Conservation (phyloP, 2,888 invertebrate species). For the Blera fallax region DNA sequence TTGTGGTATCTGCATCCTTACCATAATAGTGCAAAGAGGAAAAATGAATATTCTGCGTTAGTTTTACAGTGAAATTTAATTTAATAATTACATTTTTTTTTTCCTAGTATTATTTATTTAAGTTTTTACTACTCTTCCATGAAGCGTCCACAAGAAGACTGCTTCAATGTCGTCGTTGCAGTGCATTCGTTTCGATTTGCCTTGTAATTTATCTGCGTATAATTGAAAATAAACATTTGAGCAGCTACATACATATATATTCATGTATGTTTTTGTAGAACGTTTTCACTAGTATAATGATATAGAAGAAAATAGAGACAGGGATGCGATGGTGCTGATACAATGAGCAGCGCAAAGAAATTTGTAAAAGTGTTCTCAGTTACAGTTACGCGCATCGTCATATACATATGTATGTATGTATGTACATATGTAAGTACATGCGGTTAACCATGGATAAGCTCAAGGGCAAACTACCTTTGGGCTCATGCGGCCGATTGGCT, state of each 20-base stretch:
- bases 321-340: no score
- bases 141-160: neutral
- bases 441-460: no score
- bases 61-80: neutral
- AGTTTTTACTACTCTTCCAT: neutral
- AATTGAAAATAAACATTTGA: constrained; percentile 62
- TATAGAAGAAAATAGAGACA: neutral
- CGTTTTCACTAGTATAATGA: neutral
- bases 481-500: no score
- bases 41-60: neutral
- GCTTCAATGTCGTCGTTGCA: neutral
- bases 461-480: no score
- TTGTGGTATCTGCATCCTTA: neutral
- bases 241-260: constrained; percentile 24
- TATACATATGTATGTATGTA: no score
- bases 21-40: neutral
- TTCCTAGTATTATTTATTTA: neutral
- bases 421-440: no score
- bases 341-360: no score
- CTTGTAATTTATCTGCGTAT: constrained; percentile 16
- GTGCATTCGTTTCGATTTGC: neutral
- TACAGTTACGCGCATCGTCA: no score
- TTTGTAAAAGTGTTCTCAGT: no score
- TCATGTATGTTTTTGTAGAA: neutral
- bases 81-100: neutral